These are phyloP conservation scores for Agrypnus murinus DNA, from an alignment of 2,888 invertebrate species.

Conservation along the genomic window DNA sequence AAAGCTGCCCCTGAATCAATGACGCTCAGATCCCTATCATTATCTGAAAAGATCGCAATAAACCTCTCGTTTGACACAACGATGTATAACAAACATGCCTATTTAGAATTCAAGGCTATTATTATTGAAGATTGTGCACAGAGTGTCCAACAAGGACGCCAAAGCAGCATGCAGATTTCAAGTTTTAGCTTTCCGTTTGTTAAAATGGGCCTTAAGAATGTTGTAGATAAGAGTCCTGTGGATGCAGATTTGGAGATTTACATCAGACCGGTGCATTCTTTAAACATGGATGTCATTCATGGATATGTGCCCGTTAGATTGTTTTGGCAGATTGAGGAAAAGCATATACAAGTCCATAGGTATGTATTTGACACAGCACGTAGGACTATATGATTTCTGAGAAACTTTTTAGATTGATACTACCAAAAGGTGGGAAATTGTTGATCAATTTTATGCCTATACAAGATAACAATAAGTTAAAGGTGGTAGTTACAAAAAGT, in stretches of 20 bases:
- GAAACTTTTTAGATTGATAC: slow-evolving; percentile 12
- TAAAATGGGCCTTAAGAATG: slow-evolving; percentile 10
- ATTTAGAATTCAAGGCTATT: slow-evolving; percentile 14
- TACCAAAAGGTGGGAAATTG: slow-evolving; percentile 17
- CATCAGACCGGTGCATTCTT: not conserved
- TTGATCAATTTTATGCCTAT: slow-evolving; percentile 14
- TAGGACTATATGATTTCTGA: too few relatives aligned
- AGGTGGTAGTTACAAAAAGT: slow-evolving; percentile 16
- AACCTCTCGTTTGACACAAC: not conserved
- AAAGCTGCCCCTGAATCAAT: slow-evolving; percentile 2
- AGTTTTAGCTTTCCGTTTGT: slow-evolving; percentile 13
- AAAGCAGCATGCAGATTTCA: not conserved
- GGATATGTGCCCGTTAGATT: slow-evolving; percentile 3
- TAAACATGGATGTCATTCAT: not conserved
- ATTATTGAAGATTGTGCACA: slow-evolving; percentile 8
- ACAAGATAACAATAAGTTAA: not conserved
- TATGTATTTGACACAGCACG: too few relatives aligned
- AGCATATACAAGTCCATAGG: slow-evolving; percentile 29
- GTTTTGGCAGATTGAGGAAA: slow-evolving; percentile 22
- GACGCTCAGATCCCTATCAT: not conserved
- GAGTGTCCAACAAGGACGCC: too few relatives aligned
- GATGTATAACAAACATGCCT: not conserved
- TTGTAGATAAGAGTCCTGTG: not conserved
- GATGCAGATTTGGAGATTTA: not conserved
- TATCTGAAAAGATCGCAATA: not conserved